Conservation (phyloP, 2,797 vertebrate genomes). For the Iguana delicatissima region DNA sequence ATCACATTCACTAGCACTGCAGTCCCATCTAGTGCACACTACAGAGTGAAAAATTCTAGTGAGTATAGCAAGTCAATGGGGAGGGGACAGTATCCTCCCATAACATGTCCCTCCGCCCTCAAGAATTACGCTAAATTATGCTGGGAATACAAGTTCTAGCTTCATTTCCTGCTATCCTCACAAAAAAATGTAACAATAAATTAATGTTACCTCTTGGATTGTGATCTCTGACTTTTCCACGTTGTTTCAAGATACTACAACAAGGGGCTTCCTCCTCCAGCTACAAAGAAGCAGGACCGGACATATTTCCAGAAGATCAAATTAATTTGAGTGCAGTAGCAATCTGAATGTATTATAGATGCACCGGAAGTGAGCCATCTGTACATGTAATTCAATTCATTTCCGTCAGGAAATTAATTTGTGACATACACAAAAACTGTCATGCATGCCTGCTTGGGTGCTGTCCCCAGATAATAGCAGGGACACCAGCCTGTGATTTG, state of each 20-base stretch:
- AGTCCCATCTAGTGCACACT: too few relatives aligned
- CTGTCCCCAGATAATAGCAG: slow-evolving; percentile 24
- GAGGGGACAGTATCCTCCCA: too few relatives aligned
- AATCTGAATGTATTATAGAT: slow-evolving; percentile 28
- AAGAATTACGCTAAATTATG: too few relatives aligned
- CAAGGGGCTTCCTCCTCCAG: not conserved
- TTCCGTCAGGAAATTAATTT: slow-evolving; percentile 43
- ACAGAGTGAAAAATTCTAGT: too few relatives aligned
- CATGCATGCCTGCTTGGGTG: slow-evolving; percentile 11
- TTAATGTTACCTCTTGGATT: too few relatives aligned
- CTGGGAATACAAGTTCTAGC: too few relatives aligned
- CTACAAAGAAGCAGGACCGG: not conserved
- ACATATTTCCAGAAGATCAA: slow-evolving; percentile 7
- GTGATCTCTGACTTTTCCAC: too few relatives aligned
- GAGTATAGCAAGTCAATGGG: too few relatives aligned
- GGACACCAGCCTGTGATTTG: slow-evolving; percentile 6
- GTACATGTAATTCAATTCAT: slow-evolving; percentile 27
- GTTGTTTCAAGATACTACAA: not conserved
- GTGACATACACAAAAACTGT: slow-evolving; percentile 4
- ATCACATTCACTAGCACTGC: too few relatives aligned
- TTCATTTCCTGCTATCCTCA: too few relatives aligned
- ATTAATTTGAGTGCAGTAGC: slow-evolving; percentile 29
- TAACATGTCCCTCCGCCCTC: too few relatives aligned
- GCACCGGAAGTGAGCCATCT: slow-evolving; percentile 43
- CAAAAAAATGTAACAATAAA: too few relatives aligned